A percentile compares a stretch with the other conserved stretches of the same genome.
Conservation (phyloP, 2,113 vertebrate genomes). For the Phoxinus phoxinus region DNA sequence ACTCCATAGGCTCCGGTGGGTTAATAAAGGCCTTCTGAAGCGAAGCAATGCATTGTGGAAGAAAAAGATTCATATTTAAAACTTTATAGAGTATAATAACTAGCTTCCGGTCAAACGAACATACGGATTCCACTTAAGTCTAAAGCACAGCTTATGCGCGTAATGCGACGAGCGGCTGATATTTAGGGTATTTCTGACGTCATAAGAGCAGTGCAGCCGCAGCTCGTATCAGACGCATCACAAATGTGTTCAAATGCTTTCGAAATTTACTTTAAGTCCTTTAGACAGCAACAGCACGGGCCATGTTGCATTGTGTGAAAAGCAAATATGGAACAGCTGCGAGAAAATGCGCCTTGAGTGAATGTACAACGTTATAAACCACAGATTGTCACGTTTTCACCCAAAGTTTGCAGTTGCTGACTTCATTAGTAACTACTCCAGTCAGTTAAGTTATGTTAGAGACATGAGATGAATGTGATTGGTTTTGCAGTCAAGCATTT, state of each 20-base stretch:
- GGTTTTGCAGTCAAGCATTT: not conserved
- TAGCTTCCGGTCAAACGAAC: too few relatives aligned
- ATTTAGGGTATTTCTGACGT: too few relatives aligned
- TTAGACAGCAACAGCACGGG: not conserved
- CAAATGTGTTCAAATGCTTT: conserved; percentile 46
- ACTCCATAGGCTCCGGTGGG: too few relatives aligned
- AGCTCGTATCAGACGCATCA: conserved; percentile 47
- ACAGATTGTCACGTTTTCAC: not conserved
- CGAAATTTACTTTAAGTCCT: not conserved
- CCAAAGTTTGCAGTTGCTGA: conserved; percentile 18
- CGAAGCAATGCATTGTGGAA: too few relatives aligned
- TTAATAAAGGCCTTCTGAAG: too few relatives aligned
- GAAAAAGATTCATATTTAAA: too few relatives aligned
- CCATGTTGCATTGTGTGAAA: not conserved
- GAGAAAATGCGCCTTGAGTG: not conserved
- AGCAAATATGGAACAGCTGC: not conserved
- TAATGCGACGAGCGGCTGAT: too few relatives aligned
- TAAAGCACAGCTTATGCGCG: too few relatives aligned
- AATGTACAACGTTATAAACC: not conserved
- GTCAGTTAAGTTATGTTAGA: not conserved
- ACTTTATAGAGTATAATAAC: too few relatives aligned
- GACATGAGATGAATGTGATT: conserved; percentile 3
- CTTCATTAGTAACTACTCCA: not conserved
- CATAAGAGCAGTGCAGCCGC: conserved; percentile 44
- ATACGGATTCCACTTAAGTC: too few relatives aligned